A percentile compares a stretch with the other conserved stretches of the same genome.
phyloP scores from a whole-genome alignment of 2,113 vertebrate genomes.

The Microtus oregoni region DNA sequence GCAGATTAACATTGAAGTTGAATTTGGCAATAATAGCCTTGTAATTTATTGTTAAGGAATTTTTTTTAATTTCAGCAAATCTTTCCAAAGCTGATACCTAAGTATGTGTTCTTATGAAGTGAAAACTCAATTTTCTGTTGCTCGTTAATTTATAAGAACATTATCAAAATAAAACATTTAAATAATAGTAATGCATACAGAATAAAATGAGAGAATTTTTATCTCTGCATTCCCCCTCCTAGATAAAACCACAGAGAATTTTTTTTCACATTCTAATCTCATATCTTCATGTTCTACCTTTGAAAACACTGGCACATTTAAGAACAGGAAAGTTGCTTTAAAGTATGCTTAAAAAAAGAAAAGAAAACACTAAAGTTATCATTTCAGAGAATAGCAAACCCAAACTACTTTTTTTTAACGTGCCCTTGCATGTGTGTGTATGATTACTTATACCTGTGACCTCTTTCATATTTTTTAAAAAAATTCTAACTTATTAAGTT shows the following conservation, averaged over 20 bases:
- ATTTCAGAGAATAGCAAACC: slow-evolving; percentile 6
- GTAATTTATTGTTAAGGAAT: slow-evolving; percentile 69
- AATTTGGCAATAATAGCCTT: slow-evolving; percentile 56
- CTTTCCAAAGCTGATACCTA: background rate
- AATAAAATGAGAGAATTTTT: slow-evolving; percentile 36
- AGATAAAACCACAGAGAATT: background rate
- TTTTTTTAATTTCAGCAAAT: slow-evolving; percentile 65
- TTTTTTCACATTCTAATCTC: background rate
- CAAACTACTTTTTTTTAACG: background rate
- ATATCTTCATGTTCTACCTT: background rate
- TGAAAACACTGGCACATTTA: background rate
- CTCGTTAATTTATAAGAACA: background rate
- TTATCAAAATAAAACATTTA: slow-evolving; percentile 3
- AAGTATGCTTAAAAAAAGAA: background rate
- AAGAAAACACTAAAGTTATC: background rate
- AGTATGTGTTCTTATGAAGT: background rate
- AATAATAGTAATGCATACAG: background rate
- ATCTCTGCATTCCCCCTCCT: background rate
- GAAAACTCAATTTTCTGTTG: slow-evolving; percentile 39
- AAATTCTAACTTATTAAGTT: slow-evolving; percentile 17
- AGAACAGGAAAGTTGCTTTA: background rate
- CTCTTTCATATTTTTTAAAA: background rate
- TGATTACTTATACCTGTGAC: background rate
- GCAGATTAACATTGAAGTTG: slow-evolving; percentile 74
- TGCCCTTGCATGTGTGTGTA: no score